Conservation (phyloP, 2,888 invertebrate genomes). For the Cantharis rustica region DNA sequence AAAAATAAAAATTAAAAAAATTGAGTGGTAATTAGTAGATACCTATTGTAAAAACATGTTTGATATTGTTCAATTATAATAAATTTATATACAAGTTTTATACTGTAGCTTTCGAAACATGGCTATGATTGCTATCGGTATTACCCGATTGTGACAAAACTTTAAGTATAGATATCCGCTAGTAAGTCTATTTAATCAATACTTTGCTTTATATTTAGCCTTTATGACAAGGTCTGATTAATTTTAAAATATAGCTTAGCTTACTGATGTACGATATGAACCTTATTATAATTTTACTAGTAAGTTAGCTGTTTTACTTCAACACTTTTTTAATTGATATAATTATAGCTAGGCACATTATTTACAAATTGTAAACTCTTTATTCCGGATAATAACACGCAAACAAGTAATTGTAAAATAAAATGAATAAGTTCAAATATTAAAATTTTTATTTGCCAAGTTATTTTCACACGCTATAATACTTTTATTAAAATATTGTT, state of each 20-base stretch:
- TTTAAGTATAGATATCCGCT: background rate
- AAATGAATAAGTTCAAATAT: background rate
- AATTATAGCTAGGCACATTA: background rate
- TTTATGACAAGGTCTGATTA: background rate
- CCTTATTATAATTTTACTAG: background rate
- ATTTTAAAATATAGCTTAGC: background rate
- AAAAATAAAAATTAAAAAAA: no score
- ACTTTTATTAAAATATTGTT: background rate
- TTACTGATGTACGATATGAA: background rate
- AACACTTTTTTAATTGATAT: background rate
- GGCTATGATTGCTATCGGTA: background rate
- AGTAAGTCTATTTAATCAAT: background rate
- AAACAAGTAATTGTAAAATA: background rate
- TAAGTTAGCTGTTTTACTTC: background rate
- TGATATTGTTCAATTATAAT: no score
- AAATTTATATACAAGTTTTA: no score
- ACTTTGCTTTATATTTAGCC: background rate
- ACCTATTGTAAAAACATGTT: no score
- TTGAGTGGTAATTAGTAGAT: no score
- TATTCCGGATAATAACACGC: background rate
- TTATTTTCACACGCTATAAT: background rate
- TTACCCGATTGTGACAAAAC: background rate
- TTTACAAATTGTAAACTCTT: background rate
- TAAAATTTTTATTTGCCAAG: background rate
- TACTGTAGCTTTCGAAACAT: background rate